These are phyloP conservation scores for Dinocampus coccinellae DNA, from an alignment of 2,888 invertebrate species.

Conservation along the genomic window DNA sequence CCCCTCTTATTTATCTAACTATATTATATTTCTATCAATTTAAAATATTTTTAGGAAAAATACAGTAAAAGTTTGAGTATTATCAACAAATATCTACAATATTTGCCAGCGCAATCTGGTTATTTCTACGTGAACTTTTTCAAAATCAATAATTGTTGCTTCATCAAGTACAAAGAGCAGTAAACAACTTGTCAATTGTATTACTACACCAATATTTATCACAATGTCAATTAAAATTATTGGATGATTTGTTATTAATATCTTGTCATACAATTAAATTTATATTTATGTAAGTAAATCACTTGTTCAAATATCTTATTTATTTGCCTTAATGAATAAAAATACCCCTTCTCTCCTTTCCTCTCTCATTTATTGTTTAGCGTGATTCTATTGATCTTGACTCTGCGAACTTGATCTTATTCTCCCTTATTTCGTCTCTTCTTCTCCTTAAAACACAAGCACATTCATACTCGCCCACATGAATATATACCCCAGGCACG, in stretches of 20 bases:
- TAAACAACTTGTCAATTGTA: neutral
- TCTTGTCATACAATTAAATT: neutral
- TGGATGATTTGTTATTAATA: neutral
- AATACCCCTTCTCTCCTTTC: too few species aligned
- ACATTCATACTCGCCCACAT: neutral
- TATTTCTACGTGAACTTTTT: neutral
- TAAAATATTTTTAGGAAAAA: too few species aligned
- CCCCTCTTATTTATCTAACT: neutral
- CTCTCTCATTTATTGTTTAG: too few species aligned
- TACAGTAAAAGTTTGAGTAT: too few species aligned
- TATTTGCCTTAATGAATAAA: too few species aligned
- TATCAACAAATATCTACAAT: neutral
- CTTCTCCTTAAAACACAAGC: too few species aligned
- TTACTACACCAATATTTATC: too few species aligned
- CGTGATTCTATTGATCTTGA: too few species aligned
- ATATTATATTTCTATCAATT: neutral
- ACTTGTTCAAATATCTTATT: neutral
- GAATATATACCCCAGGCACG: neutral
- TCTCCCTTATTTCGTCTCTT: too few species aligned
- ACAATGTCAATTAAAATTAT: too few species aligned
- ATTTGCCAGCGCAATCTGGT: constrained; percentile 8
- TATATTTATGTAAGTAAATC: neutral
- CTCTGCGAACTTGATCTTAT: too few species aligned
- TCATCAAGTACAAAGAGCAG: neutral
- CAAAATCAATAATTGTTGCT: neutral